Conservation (phyloP, 2,797 vertebrate species). For the Tokudaia tokunoshimensis region DNA sequence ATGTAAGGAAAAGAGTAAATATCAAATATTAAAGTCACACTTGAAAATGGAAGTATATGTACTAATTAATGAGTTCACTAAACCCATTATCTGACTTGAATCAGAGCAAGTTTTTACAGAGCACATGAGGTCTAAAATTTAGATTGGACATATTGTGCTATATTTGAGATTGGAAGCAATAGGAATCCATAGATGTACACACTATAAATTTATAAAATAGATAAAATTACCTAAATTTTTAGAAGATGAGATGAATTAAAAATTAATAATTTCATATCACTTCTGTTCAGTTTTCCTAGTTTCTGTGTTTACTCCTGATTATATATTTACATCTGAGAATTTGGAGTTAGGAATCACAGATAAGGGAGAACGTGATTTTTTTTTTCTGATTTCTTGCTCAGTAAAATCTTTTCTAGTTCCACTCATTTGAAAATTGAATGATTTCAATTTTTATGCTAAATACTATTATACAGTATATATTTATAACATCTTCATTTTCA, state of each 20-base stretch:
- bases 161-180: neutral
- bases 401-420: neutral
- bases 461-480: neutral
- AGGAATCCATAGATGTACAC: neutral
- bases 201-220: neutral
- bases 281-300: neutral
- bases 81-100: neutral
- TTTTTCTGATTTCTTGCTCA: neutral
- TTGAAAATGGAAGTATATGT: slow-evolving; percentile 13
- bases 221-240: slow-evolving; percentile 26
- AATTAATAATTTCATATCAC: neutral
- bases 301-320: neutral
- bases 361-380: neutral
- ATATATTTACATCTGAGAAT: neutral
- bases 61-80: slow-evolving; percentile 13
- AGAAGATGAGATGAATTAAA: slow-evolving; percentile 28
- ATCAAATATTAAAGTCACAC: slow-evolving; percentile 13
- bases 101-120: neutral
- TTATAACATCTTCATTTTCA: neutral
- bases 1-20: slow-evolving; percentile 36
- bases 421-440: neutral
- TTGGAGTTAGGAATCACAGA: neutral
- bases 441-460: neutral
- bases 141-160: neutral
- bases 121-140: slow-evolving; percentile 24